A percentile compares a stretch with the other conserved stretches of the same genome.
phyloP scores from a whole-genome alignment of 2,113 vertebrate genomes.

The Prochilodus magdalenae region DNA sequence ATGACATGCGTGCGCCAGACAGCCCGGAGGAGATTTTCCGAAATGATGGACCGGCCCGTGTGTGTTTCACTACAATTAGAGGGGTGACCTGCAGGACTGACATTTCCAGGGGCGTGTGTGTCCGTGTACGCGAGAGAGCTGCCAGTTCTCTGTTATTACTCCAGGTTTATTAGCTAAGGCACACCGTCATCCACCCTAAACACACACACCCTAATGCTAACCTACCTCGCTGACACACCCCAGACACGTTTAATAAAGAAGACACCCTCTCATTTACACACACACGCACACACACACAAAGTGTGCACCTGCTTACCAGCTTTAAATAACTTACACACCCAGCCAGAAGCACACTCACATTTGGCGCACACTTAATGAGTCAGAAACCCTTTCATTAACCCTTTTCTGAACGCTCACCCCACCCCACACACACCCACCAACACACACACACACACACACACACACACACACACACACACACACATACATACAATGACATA shows the following conservation, averaged over 20 bases:
- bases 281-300: constrained; percentile 24
- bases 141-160: constrained; percentile 49
- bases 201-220: constrained; percentile 29
- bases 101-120: constrained; percentile 28
- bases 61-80: constrained; percentile 39
- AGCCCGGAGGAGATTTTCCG: constrained; percentile 1
- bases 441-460: constrained; percentile 15
- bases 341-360: background rate
- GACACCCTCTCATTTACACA: constrained; percentile 39
- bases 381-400: constrained; percentile 18
- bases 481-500: background rate
- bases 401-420: background rate
- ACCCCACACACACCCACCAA: background rate
- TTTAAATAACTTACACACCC: constrained; percentile 2
- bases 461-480: constrained; percentile 20
- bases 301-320: constrained; percentile 10
- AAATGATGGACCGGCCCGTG: constrained; percentile 39
- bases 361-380: background rate
- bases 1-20: background rate
- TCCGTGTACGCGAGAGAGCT: constrained; percentile 25
- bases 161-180: constrained; percentile 44
- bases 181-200: constrained; percentile 38
- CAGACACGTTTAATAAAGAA: constrained; percentile 2
- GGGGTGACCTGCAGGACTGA: constrained; percentile 17
- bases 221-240: constrained; percentile 41